Base-by-base conservation (phyloP, 1,140 invertebrate species). In the Atta cephalotes region DNA sequence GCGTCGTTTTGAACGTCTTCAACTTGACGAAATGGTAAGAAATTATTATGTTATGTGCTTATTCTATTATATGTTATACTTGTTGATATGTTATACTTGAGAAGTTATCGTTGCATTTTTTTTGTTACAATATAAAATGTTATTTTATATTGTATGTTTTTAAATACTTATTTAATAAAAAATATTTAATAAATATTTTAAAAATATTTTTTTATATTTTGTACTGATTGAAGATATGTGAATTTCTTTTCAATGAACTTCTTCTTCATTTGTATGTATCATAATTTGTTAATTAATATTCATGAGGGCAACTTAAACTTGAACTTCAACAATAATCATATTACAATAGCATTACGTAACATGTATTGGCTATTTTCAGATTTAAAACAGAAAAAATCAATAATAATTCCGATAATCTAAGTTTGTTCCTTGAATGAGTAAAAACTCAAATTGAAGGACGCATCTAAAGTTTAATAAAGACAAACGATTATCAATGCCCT, bases 1-100 rank as follows among this genome's bases (percentile, higher is more conserved):
- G 18, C 25, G 2, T 81, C 18, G 21, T 6, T 31, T 58, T 60
- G 21, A 82, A 60, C 18, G 2, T 49, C 3, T 1, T 60, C 53
- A 35, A 76, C 4, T 35, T 28, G 7, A 35, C 18, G 9, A 74
- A 76, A 84, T 84, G 80, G 80, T 84, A 84, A 84, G 80, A 84
- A 21, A 80, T 35, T 21, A 6, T 58, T 63, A 31, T n/a, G n/a
- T 72, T 31, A n/a, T 28, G 16, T 14, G 21, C 25, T 25, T 25
- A 25, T 25, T 25, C 25, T 25, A 25, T 25, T 25, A 25, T 25
- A 25, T 25, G 25, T 25, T 3, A 12, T 6, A 21, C 21, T 35
- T 68, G 3, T 39, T 4, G 2, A 21, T 21, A 21, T 21, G 21
- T 21, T 21, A 21, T 21, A 21, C 12, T 21, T 25, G 2, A 14